Percentiles rank a stretch among this genome's conserved stretches.
phyloP scores from a whole-genome alignment of 2,797 vertebrate species.

The Alcedo atthis region DNA sequence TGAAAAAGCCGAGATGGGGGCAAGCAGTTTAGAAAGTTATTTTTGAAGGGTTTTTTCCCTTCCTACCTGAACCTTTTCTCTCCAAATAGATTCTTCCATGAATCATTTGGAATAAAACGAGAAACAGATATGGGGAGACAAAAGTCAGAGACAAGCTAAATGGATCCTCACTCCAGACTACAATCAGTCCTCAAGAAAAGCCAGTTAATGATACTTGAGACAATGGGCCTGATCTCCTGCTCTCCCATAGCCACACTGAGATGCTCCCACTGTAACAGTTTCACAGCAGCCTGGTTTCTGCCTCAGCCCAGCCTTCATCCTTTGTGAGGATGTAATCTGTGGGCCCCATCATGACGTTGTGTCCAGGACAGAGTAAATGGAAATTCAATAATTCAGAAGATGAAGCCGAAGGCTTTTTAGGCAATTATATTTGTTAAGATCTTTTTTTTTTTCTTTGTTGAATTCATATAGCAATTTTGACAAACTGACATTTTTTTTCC shows the following conservation, averaged over 20 bases:
- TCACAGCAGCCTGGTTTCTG: background rate
- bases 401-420: background rate
- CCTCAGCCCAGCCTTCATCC: background rate
- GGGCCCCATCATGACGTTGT: background rate
- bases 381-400: background rate
- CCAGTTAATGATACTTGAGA: constrained; percentile 53
- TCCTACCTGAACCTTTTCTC: constrained; percentile 9
- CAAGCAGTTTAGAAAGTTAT: constrained; percentile 18
- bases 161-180: constrained; percentile 37
- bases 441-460: background rate
- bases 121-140: constrained; percentile 20
- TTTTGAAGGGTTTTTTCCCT: constrained; percentile 18
- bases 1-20: background rate
- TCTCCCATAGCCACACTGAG: constrained; percentile 4
- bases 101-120: constrained; percentile 36
- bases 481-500: background rate
- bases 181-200: constrained; percentile 39
- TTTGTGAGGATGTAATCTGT: background rate
- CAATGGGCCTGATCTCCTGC: constrained; percentile 24
- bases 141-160: constrained; percentile 51
- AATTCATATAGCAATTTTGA: background rate
- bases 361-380: background rate
- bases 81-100: constrained; percentile 25
- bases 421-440: background rate
- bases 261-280: background rate